Percentiles rank a stretch among this genome's conserved stretches.
These are phyloP conservation scores for Nipponacmea schrenckii DNA, from an alignment of 2,888 invertebrate genomes.

Conservation along the genomic window DNA sequence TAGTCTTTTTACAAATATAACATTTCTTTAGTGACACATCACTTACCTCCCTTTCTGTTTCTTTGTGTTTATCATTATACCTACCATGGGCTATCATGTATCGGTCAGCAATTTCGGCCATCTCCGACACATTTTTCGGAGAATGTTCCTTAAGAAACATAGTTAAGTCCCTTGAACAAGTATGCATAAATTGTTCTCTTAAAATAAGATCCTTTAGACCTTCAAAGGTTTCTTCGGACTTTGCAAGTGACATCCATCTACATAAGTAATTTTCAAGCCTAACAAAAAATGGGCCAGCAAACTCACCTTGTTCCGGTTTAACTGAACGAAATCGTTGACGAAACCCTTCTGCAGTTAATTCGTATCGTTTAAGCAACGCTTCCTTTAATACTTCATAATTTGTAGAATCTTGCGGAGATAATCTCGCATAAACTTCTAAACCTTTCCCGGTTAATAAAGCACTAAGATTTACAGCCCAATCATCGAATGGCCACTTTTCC, in stretches of 20 bases:
- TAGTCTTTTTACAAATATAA: not conserved
- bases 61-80: not conserved
- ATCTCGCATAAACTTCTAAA: too few relatives aligned
- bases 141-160: slow-evolving; percentile 13
- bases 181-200: slow-evolving; percentile 18
- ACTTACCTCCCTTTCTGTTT: not conserved
- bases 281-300: not conserved
- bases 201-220: slow-evolving; percentile 19
- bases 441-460: too few relatives aligned
- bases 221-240: slow-evolving; percentile 14
- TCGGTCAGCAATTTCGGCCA: slow-evolving; percentile 19
- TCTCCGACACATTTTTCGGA: slow-evolving; percentile 15
- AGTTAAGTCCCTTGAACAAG: slow-evolving; percentile 13
- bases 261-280: slow-evolving; percentile 15
- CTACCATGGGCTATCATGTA: slow-evolving; percentile 17
- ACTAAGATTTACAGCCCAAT: too few relatives aligned
- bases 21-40: not conserved
- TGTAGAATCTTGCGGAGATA: too few relatives aligned
- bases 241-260: slow-evolving; percentile 20
- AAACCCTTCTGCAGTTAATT: not conserved
- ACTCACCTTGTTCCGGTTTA: not conserved
- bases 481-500: not conserved
- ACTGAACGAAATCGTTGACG: not conserved
- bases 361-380: not conserved
- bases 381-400: not conserved